A percentile compares a stretch with the other conserved stretches of the same genome.
Conservation (phyloP, 2,888 invertebrate genomes). For the Volucella zonaria region DNA sequence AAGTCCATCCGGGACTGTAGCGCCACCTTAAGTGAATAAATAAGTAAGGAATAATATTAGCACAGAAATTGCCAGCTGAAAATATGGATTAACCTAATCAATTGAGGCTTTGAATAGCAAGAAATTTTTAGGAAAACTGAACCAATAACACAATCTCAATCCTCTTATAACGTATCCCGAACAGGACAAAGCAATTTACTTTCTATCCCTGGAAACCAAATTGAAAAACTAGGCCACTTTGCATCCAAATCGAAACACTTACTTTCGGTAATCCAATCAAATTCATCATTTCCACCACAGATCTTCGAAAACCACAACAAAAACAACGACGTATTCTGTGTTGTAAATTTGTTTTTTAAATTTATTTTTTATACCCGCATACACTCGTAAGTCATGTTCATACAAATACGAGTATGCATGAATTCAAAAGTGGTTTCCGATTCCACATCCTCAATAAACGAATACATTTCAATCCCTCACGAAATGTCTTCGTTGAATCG, state of each 20-base stretch:
- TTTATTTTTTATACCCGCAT: background rate
- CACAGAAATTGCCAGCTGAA: no score
- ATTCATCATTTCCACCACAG: background rate
- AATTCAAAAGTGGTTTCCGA: background rate
- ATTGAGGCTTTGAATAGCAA: no score
- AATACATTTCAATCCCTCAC: slow-evolving; percentile 4
- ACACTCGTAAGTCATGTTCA: no score
- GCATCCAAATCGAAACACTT: slow-evolving; percentile 23
- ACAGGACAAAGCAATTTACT: slow-evolving; percentile 5
- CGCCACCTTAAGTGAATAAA: no score
- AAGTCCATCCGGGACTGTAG: no score
- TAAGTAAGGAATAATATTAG: no score
- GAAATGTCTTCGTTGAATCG: slow-evolving; percentile 25
- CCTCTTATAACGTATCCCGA: background rate
- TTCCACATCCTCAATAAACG: slow-evolving; percentile 12
- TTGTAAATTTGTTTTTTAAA: slow-evolving; percentile 19
- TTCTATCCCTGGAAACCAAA: background rate
- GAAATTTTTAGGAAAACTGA: no score
- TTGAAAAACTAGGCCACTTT: slow-evolving; percentile 29
- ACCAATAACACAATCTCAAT: no score
- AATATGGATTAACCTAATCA: no score
- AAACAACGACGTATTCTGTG: background rate
- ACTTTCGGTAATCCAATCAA: slow-evolving; percentile 39
- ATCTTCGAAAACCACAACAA: background rate
- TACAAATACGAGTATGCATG: no score